Evolutionary conservation across 2,113 vertebrate genomes (phyloP).

Genomic region (Eulemur rufifrons): DNA sequence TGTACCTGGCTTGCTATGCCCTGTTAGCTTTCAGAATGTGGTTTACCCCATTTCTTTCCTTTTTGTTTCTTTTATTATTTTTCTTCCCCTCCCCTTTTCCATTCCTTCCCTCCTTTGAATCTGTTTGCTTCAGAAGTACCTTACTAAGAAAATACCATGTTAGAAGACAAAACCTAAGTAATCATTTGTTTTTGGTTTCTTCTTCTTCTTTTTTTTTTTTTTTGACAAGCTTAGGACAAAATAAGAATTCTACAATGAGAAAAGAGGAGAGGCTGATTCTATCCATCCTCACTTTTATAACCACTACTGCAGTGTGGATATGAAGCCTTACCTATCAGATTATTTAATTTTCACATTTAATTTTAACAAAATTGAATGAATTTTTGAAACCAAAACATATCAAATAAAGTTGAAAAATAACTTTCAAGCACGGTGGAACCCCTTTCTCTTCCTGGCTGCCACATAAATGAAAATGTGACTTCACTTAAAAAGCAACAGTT

Average conservation of each 20-base stretch:
- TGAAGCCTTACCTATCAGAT: not conserved
- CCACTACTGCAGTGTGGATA: not conserved
- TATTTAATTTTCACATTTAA: slow-evolving; percentile 53
- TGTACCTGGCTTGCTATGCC: not conserved
- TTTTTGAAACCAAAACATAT: slow-evolving; percentile 17
- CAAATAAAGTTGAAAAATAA: slow-evolving; percentile 52
- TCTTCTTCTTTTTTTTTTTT: not conserved
- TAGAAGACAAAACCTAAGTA: not conserved
- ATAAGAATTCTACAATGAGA: not conserved
- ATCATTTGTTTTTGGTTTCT: not conserved
- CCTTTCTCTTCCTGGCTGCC: not conserved
- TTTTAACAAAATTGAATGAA: slow-evolving; percentile 41
- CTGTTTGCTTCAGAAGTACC: not conserved
- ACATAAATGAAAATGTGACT: slow-evolving; percentile 3
- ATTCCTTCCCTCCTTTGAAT: not conserved
- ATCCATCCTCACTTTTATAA: not conserved
- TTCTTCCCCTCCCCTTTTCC: not conserved
- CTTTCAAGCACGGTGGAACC: not conserved
- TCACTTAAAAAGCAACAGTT: slow-evolving; percentile 11
- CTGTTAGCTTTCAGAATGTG: not conserved
- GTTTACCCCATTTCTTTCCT: not conserved
- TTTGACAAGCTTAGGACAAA: not conserved
- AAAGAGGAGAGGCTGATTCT: not conserved
- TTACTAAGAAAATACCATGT: not conserved
- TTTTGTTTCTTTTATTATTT: not conserved